Conservation (phyloP, 1,140 invertebrate species). For the Leptinotarsa undecemlineata region DNA sequence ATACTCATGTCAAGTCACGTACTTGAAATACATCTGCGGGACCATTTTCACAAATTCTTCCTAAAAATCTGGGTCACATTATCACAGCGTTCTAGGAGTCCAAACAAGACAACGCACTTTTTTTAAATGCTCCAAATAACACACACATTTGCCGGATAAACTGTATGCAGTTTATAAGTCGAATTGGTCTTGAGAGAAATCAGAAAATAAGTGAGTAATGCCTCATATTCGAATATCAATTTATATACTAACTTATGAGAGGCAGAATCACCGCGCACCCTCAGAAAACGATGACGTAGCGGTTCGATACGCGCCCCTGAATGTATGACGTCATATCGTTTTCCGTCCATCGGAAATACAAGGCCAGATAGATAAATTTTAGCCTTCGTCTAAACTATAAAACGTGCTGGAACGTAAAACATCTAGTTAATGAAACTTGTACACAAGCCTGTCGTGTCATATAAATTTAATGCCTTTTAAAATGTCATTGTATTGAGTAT, state of each 20-base stretch:
- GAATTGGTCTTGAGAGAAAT: background rate
- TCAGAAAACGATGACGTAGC: constrained; percentile 32
- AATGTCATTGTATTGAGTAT: too few species aligned
- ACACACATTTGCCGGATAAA: background rate
- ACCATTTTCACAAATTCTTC: background rate
- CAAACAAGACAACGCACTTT: background rate
- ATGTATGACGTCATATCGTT: constrained; percentile 28
- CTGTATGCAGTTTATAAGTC: background rate
- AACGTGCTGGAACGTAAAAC: too few species aligned
- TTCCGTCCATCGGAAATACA: constrained; percentile 1
- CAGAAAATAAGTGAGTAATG: constrained; percentile 16
- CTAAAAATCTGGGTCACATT: background rate
- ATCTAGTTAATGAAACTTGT: too few species aligned
- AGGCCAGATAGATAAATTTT: background rate
- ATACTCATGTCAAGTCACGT: constrained; percentile 10
- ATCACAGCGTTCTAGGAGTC: background rate
- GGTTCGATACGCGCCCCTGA: constrained; percentile 37
- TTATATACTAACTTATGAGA: constrained; percentile 2
- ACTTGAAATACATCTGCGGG: constrained; percentile 1
- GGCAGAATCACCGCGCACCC: constrained; percentile 3
- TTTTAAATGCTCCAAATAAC: background rate
- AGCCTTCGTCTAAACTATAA: too few species aligned
- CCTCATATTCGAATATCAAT: constrained; percentile 18
- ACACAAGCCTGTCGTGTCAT: too few species aligned
- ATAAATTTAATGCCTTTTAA: too few species aligned